These are phyloP conservation scores for Cryptophagus acutangulus DNA, from an alignment of 2,888 invertebrate genomes.

Conservation along the genomic window DNA sequence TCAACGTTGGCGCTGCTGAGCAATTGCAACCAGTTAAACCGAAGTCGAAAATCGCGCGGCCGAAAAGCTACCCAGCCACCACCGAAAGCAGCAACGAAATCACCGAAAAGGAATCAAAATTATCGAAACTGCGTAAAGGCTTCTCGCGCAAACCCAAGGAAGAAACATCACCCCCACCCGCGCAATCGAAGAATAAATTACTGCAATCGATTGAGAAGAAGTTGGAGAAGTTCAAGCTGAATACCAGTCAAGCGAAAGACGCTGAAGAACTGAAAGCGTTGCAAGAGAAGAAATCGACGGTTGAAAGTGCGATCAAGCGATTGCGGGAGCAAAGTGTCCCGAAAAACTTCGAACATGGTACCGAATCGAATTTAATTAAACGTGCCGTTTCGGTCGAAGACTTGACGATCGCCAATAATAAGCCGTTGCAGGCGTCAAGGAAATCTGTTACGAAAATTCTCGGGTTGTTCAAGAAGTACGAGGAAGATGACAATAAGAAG, in stretches of 20 bases:
- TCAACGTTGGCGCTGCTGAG: conserved; percentile 33
- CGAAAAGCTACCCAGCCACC: conserved; percentile 55
- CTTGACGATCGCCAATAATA: conserved; percentile 46
- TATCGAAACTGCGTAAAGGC: conserved; percentile 35
- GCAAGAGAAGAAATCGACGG: conserved; percentile 44
- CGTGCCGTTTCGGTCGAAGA: conserved; percentile 70
- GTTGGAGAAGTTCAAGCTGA: conserved; percentile 60
- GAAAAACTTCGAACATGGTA: conserved; percentile 48
- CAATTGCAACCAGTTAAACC: conserved; percentile 39
- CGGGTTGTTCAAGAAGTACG: conserved; percentile 70
- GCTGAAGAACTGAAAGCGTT: conserved; percentile 27
- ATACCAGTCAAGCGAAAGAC: conserved; percentile 47
- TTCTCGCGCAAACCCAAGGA: conserved; percentile 30
- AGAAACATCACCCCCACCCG: no score
- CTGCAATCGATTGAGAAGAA: conserved; percentile 74
- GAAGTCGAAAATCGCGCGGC: conserved; percentile 53
- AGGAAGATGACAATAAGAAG: conserved; percentile 52
- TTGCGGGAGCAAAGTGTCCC: conserved; percentile 66
- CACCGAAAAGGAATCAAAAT: conserved; percentile 58
- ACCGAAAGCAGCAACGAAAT: conserved; percentile 24
- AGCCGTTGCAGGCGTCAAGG: conserved; percentile 55
- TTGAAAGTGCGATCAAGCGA: conserved; percentile 55
- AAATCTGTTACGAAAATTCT: conserved; percentile 71
- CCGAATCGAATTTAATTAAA: conserved; percentile 65
- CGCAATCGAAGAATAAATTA: conserved; percentile 52